Conservation (phyloP, 1,140 invertebrate species). For the Drosophila lini region DNA sequence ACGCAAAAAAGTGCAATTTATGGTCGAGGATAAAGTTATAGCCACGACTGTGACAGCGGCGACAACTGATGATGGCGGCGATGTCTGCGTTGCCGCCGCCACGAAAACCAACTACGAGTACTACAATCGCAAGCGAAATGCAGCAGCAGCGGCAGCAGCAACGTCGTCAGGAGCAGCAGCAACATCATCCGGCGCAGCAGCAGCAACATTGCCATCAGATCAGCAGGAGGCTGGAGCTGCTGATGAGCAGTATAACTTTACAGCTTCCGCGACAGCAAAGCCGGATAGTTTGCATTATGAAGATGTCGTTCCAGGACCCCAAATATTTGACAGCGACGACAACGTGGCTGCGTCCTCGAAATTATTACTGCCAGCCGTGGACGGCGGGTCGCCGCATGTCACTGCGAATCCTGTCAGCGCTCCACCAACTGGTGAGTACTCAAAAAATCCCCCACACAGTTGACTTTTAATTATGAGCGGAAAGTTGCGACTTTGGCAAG, state of each 20-base stretch:
- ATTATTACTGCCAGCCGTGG: slow-evolving; percentile 70
- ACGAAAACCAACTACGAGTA: slow-evolving; percentile 76
- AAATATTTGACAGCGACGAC: slow-evolving; percentile 73
- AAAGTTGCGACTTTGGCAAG: slow-evolving; percentile 50
- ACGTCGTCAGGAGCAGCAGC: slow-evolving; percentile 19
- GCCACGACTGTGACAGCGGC: slow-evolving; percentile 57
- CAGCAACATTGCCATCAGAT: slow-evolving; percentile 34
- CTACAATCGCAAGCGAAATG: slow-evolving; percentile 76
- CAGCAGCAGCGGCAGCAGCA: slow-evolving; percentile 42
- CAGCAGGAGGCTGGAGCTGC: slow-evolving; percentile 61
- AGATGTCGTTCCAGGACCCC: slow-evolving; percentile 65
- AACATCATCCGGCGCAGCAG: slow-evolving; percentile 19
- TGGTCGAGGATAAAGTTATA: slow-evolving; percentile 86
- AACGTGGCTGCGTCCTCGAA: slow-evolving; percentile 40
- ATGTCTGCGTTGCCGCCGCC: slow-evolving; percentile 46
- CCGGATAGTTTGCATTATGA: slow-evolving; percentile 79
- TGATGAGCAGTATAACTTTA: slow-evolving; percentile 75
- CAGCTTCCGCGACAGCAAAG: slow-evolving; percentile 70
- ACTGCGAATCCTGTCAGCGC: slow-evolving; percentile 65
- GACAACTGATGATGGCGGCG: slow-evolving; percentile 73
- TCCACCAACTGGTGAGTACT: slow-evolving; percentile 71
- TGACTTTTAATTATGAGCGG: slow-evolving; percentile 80
- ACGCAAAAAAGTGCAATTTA: slow-evolving; percentile 87
- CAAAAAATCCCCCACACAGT: slow-evolving; percentile 52
- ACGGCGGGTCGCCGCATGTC: slow-evolving; percentile 59